Evolutionary conservation across 2,888 invertebrate species (phyloP), one percentile per base, ranked within the genome.

Genomic region (Euspilapteryx auroguttella): DNA sequence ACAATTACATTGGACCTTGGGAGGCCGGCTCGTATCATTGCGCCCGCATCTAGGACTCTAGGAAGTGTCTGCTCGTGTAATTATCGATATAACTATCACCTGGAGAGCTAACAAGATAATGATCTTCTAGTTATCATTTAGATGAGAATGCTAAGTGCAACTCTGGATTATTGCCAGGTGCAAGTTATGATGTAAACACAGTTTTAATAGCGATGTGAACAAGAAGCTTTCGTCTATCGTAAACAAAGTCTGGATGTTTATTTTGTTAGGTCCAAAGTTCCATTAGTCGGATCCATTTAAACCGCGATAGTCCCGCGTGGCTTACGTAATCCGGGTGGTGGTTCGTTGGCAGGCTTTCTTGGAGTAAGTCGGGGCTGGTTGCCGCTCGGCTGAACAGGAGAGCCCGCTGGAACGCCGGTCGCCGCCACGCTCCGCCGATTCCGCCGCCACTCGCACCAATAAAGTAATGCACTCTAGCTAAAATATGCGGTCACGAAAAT

Each of bases 401-500:
- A 7, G 6, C 6, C 5, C 9, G 9, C 6, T 20, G 9, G 22
- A 21, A 14, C 21, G 14, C 14, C 12, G 21, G 3, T 14, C 13
- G 31, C 41, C 41, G 40, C 37, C 44, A 39, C 42, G 51, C 45
- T 52, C 54, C 53, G 61, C 59, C 48, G 49, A 36, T 38, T 40
- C 36, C 45, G 42, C 37, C 34, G 36, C 41, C 35, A 41, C 44
- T 41, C 33, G 41, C 43, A 46, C 47, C 45, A 42, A 49, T 47
- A 50, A 49, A 48, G 49, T 47, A 52, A 55, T 49, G 45, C 54
- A 45, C 41, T 40, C 42, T 40, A 45, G 14, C 14, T 13, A 20
- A 9, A 9, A 21, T 14, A 12, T 24, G 5, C 8, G 24, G 27
- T 15, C 11, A 26, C 17, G 25, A 11, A 17, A 26, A 26, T 26